Conservation (phyloP, 2,888 invertebrate genomes). For the Leistus spinibarbis region DNA sequence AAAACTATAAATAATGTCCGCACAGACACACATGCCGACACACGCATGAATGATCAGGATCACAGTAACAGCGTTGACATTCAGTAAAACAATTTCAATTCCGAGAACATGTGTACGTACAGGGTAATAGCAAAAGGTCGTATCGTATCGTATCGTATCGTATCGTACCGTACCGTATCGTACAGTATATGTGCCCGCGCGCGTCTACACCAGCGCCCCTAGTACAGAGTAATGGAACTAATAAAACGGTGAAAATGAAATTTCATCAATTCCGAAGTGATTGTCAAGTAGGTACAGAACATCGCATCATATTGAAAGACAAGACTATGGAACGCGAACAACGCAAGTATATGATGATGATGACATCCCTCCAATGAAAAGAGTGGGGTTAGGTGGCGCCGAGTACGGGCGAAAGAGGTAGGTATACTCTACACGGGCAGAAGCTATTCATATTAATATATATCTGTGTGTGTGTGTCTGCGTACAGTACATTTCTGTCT, state of each 20-base stretch:
- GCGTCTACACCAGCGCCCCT: neutral
- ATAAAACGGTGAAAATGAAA: neutral
- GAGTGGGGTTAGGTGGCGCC: neutral
- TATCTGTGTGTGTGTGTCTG: slow-evolving; percentile 29
- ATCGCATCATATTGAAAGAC: neutral
- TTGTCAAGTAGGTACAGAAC: neutral
- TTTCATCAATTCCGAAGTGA: neutral
- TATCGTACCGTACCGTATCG: neutral
- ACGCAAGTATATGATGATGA: neutral
- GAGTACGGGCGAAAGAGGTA: neutral
- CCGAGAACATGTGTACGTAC: neutral
- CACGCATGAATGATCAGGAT: no score
- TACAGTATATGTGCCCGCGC: neutral
- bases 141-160: neutral
- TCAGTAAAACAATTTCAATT: neutral
- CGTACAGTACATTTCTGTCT: slow-evolving; percentile 15
- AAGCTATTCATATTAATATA: slow-evolving; percentile 38
- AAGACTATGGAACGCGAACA: neutral
- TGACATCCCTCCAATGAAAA: neutral
- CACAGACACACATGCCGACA: neutral
- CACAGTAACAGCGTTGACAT: neutral
- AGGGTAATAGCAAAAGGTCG: neutral
- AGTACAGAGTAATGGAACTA: neutral
- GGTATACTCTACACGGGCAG: slow-evolving; percentile 8
- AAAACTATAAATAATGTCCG: neutral